Evolutionary conservation across 2,888 invertebrate genomes (phyloP), one percentile per base, ranked within the genome.

Genomic region (Lottia gigantea): DNA sequence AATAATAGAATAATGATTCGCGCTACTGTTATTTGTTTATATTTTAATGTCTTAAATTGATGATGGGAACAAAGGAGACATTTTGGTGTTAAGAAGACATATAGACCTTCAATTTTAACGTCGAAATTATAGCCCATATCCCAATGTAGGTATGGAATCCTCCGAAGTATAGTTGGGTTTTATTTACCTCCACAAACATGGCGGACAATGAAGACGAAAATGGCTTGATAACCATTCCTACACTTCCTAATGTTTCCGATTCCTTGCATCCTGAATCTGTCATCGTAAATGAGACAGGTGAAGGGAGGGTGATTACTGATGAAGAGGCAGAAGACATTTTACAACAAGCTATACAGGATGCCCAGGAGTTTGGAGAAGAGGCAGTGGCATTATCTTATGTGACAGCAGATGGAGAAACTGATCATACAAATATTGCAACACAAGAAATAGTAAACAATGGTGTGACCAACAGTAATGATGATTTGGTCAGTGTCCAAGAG

Each of bases 301-400:
- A 62, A 23, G 72, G 70, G 66, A 70, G 74, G 45, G 61, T 45
- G 26, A 65, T 62, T 46, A 67, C 61, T 26, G 76, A 71, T 23
- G 72, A 70, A 4, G 79, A 73, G 61, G 78, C 74, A 68, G 83
- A 82, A 62, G 85, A 85, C 64, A 82, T 86, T 62, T 72, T 86
- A 40, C 83, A 83, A 49, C 83, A 84, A 74, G 86, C 86, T 23
- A 74, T 87, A 16, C 84, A 78, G 45, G 85, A 85, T 68, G 84
- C 83, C 80, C 25, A 78, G 76, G 67, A 74, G 70, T 70, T 76
- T 75, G 65, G 68, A n/a, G 69, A 67, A 61, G 66, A 69, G 31
- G 19, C 71, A 31, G 74, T 71, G 16, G 31, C 67, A 31, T 71
- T 71, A 23, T 40, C 71, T 25, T 40, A 46, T 40, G 71, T 65